A percentile compares a stretch with the other conserved stretches of the same genome.
Conservation (phyloP, 1,140 invertebrate species). For the Drosophila bocqueti region DNA sequence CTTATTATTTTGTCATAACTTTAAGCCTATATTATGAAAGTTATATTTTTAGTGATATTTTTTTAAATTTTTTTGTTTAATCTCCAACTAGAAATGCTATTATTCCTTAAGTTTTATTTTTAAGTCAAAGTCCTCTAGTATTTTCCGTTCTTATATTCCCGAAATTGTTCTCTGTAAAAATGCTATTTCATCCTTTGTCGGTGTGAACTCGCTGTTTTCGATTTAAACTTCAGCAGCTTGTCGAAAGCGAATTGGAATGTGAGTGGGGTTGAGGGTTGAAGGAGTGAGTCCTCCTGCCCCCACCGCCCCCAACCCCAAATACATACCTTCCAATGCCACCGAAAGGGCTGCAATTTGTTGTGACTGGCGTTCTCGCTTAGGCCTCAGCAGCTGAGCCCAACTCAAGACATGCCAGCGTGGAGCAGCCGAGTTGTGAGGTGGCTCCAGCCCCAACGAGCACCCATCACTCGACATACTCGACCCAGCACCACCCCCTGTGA, state of each 20-base stretch:
- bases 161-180: neutral
- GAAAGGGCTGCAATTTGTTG: slow-evolving; percentile 72
- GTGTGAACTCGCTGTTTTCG: slow-evolving; percentile 39
- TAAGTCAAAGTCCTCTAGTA: neutral
- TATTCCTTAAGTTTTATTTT: neutral
- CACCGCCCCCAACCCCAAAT: slow-evolving; percentile 1
- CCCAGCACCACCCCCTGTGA: slow-evolving; percentile 55
- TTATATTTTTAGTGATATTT: neutral
- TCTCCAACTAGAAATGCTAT: no score
- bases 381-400: slow-evolving; percentile 58
- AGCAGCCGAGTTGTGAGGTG: slow-evolving; percentile 12
- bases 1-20: neutral
- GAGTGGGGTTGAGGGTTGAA: neutral
- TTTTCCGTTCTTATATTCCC: neutral
- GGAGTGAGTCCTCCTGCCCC: neutral
- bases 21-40: no score
- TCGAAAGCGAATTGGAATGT: slow-evolving; percentile 48
- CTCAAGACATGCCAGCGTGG: slow-evolving; percentile 40
- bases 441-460: neutral
- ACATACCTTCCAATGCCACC: slow-evolving; percentile 51
- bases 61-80: neutral
- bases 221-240: slow-evolving; percentile 55
- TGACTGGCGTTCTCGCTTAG: slow-evolving; percentile 46
- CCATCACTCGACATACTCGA: slow-evolving; percentile 12
- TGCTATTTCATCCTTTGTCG: neutral